Evolutionary conservation across 2,888 invertebrate genomes (phyloP).

Genomic region (Macrophya annulata): DNA sequence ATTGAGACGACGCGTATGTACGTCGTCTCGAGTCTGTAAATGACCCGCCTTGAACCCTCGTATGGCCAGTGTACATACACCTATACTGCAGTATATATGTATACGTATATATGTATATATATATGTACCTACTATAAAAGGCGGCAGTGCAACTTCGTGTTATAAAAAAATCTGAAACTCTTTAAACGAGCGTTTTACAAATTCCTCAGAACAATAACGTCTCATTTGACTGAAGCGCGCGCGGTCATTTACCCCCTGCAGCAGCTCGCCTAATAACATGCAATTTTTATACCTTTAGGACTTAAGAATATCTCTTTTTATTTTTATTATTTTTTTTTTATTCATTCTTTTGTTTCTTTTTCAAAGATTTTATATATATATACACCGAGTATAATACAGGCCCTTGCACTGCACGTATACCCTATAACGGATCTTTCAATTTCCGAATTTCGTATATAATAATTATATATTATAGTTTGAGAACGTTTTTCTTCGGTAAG

Average conservation of each 20-base stretch:
- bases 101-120: not conserved
- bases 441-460: too few species aligned
- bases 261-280: slow-evolving; percentile 66
- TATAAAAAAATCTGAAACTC: slow-evolving; percentile 58
- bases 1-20: not conserved
- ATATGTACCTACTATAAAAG: not conserved
- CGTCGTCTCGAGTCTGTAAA: slow-evolving; percentile 25
- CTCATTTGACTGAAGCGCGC: slow-evolving; percentile 66
- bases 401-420: too few species aligned
- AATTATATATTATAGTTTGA: too few species aligned
- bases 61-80: not conserved
- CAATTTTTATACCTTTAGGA: slow-evolving; percentile 64
- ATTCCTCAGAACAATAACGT: slow-evolving; percentile 72
- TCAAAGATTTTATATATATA: not conserved
- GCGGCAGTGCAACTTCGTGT: slow-evolving; percentile 13
- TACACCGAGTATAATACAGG: not conserved
- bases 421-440: not conserved
- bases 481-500: too few species aligned
- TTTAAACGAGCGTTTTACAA: slow-evolving; percentile 56
- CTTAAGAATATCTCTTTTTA: not conserved
- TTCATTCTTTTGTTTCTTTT: not conserved
- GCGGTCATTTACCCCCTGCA: slow-evolving; percentile 60
- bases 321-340: not conserved
- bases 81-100: slow-evolving; percentile 3
- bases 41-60: slow-evolving; percentile 65